Base-by-base conservation (phyloP, 2,113 vertebrate genomes). In the Holacanthus passer region DNA sequence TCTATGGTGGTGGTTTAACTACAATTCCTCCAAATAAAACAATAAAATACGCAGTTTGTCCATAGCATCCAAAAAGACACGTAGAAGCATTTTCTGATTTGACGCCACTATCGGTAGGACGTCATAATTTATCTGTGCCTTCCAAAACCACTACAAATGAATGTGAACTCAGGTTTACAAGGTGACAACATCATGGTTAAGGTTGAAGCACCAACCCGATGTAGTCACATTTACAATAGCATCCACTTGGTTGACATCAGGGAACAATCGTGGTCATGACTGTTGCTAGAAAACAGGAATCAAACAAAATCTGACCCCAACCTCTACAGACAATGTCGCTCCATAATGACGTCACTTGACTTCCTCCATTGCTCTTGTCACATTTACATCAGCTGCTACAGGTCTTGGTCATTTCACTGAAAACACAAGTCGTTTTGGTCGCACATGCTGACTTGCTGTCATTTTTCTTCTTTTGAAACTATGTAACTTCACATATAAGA, bases 401-500 rank as follows among this genome's bases (percentile, higher is more conserved):
- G 70, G 41, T 2, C 43, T 45, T 39, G 63, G 39, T 77, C 60
- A 10, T 24, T 68, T 56, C 7, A 79, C 55, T 11, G 53, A 35
- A 71, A 62, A 55, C n/a, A 55, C 11, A 41, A 2, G 9, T 41
- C 39, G 4, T 12, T 52, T 41, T 53, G 5, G 14, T 2, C 24
- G 32, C 60, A 39, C 13, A 47, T 67, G 37, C 5, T 27, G 52
- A n/a, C n/a, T n/a, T n/a, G n/a, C n/a, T n/a, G n/a, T n/a, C n/a
- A n/a, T 14, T 12, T 0, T n/a, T 12, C 39, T 53, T 12, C 3
- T 4, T 72, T 20, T 39, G 37, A 59, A 78, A 76, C 32, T 22
- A 19, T 43, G 22, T 56, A 17, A 41, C 48, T 24, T 73, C n/a
- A 52, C 60, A 79, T 16, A n/a, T 17, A 47, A 72, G 52, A 53